Percentiles rank a stretch among this genome's conserved stretches.
Conservation (phyloP, 2,797 vertebrate genomes). For the Otus scops region DNA sequence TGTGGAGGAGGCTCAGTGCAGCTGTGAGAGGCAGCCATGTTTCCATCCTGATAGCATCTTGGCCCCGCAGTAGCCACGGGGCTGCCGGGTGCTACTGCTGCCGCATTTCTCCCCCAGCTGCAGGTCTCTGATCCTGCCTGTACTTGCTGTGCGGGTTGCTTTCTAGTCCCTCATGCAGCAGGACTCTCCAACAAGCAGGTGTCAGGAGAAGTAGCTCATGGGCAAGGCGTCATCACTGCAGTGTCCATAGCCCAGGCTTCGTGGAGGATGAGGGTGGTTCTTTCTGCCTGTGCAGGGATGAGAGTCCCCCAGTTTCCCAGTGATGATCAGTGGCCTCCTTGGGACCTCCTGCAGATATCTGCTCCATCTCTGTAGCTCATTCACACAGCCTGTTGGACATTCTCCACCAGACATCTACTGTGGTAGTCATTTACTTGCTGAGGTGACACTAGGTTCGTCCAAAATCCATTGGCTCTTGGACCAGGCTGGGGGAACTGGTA, state of each 20-base stretch:
- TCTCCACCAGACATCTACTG: background rate
- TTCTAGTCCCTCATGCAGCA: background rate
- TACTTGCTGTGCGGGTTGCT: background rate
- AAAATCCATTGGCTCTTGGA: background rate
- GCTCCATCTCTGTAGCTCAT: background rate
- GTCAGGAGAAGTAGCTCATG: background rate
- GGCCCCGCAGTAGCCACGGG: background rate
- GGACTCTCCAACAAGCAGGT: background rate
- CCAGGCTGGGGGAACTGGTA: background rate
- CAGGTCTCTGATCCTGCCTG: background rate
- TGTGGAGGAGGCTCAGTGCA: background rate
- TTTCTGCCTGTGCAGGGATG: background rate
- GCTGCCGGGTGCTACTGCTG: background rate
- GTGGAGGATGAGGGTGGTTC: background rate
- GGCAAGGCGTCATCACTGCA: rapidly evolving
- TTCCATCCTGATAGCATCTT: background rate
- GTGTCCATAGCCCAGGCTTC: rapidly evolving
- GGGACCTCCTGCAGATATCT: background rate
- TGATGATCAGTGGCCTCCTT: background rate
- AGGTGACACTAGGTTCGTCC: background rate
- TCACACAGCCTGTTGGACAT: background rate
- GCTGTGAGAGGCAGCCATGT: background rate
- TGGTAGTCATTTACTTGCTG: background rate
- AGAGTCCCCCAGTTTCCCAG: background rate
- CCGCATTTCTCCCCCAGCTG: background rate